These are phyloP conservation scores for Heliconius charithonia DNA, from an alignment of 2,888 invertebrate genomes.

Conservation along the genomic window DNA sequence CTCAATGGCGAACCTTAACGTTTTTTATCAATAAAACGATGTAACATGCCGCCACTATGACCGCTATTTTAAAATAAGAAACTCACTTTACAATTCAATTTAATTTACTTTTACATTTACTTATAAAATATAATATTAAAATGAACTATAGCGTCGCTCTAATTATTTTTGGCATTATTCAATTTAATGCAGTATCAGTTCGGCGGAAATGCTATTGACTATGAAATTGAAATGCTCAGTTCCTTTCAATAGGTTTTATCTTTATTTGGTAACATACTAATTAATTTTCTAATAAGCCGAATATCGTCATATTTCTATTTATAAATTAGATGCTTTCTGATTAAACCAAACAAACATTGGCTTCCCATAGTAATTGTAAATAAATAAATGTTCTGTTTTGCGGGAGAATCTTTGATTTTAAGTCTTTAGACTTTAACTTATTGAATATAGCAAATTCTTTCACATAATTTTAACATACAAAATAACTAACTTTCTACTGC, in stretches of 20 bases:
- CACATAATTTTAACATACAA: not conserved
- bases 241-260: not conserved
- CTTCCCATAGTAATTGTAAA: no score
- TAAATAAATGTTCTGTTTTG: no score
- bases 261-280: not conserved
- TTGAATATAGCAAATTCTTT: no score
- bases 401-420: no score
- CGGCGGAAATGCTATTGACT: not conserved
- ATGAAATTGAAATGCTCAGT: not conserved
- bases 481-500: not conserved
- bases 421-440: no score
- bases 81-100: not conserved
- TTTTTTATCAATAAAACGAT: no score
- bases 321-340: no score
- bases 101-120: not conserved
- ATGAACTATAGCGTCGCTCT: not conserved
- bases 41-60: no score
- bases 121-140: not conserved
- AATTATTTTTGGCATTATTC: not conserved
- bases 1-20: no score
- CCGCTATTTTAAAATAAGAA: not conserved
- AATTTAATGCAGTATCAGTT: conserved; percentile 8
- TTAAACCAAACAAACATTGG: no score
- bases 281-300: not conserved
- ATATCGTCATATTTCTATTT: no score